phyloP scores from a whole-genome alignment of 92 coral and sea anemone species.

The Epizoanthus rinbou region DNA sequence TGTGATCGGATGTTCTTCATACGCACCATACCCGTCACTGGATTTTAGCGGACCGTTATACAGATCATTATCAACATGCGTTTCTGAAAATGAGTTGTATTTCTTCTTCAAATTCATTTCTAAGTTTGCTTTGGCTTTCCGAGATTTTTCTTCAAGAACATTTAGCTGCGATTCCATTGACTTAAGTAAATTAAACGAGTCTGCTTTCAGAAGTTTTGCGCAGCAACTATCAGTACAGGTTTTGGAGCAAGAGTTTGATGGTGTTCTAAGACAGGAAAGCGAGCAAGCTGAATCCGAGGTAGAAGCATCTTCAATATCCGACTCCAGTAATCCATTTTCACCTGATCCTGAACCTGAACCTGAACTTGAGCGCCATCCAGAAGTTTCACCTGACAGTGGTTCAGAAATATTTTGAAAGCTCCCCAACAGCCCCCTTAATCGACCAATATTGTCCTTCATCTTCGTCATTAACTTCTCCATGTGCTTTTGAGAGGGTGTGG shows the following conservation, averaged over 20 bases:
- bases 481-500: neutral
- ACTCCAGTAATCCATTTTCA: neutral
- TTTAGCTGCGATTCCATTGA: constrained; percentile 30
- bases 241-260: constrained; percentile 42
- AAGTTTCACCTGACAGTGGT: neutral
- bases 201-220: constrained; percentile 12
- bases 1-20: constrained; percentile 34
- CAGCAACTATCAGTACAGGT: constrained; percentile 30
- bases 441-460: constrained; percentile 37
- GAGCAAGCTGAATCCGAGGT: neutral
- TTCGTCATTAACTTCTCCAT: constrained; percentile 9
- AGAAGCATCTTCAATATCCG: neutral
- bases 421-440: constrained; percentile 14
- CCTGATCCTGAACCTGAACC: constrained; percentile 1
- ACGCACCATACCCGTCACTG: constrained; percentile 28
- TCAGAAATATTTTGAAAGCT: constrained; percentile 17
- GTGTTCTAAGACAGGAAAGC: constrained; percentile 8
- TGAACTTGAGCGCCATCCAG: neutral
- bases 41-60: constrained; percentile 30
- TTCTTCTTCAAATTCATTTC: neutral
- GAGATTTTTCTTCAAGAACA: constrained; percentile 31
- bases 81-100: neutral
- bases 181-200: constrained; percentile 12
- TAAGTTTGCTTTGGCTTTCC: neutral
- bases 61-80: neutral